Evolutionary conservation across 2,113 vertebrate species (phyloP).

Genomic region (Progne subis): DNA sequence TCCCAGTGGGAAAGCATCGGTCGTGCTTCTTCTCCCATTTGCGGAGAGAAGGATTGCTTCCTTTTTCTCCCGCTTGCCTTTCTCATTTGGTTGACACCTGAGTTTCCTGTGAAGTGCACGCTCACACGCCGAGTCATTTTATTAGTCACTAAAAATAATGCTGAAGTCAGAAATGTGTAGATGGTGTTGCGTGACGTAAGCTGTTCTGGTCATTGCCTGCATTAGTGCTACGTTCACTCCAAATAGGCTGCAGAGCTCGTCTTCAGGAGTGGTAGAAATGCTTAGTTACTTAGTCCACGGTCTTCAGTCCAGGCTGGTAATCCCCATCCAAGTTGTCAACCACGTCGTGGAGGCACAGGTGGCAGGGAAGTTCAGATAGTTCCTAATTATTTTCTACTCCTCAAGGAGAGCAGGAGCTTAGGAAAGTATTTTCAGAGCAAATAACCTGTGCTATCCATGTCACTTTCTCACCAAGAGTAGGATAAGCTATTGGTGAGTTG

Average conservation of each 20-base stretch:
- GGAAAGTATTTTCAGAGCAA: neutral
- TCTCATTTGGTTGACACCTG: neutral
- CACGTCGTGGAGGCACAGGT: neutral
- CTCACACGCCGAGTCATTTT: neutral
- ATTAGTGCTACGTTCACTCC: neutral
- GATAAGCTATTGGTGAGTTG: neutral
- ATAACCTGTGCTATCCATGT: accelerated
- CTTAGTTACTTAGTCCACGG: accelerated
- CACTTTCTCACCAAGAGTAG: neutral
- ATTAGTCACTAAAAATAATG: neutral
- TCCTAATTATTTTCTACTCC: neutral
- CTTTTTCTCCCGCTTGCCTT: neutral
- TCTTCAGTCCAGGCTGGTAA: neutral
- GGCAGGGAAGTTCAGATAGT: neutral
- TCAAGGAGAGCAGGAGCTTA: neutral
- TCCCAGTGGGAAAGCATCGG: neutral
- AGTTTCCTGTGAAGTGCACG: neutral
- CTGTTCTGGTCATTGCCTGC: neutral
- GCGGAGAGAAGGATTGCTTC: neutral
- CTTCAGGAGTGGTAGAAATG: neutral
- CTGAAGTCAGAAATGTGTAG: neutral
- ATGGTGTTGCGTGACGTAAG: neutral
- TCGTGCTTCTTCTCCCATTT: neutral
- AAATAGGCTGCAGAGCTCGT: neutral
- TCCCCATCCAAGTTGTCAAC: neutral